Base-by-base conservation (phyloP, 2,888 invertebrate genomes). In the Brenthis hecate region DNA sequence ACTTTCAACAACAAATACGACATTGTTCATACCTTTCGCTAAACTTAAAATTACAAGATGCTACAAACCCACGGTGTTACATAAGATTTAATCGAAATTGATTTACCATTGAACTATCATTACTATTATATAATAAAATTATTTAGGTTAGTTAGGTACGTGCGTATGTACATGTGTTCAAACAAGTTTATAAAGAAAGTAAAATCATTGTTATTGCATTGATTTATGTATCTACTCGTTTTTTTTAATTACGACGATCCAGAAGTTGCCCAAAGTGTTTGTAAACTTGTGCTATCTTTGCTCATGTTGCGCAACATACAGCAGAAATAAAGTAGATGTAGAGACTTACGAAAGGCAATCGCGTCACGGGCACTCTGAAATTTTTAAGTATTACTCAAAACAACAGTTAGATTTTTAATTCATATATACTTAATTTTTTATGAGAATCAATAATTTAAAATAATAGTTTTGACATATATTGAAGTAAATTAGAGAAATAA, bases 371-470 rank as follows among this genome's bases (percentile, higher is more conserved):
- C 75, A 71, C 77, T 77, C 78, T 80, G 74, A 74, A 81, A 80
- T 81, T 81, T 83, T 85, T 83, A 80, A 77, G 78, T 78, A 81
- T 88, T 87, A 81, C 85, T 84, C 77, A 86, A 85, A 85, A 81
- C 67, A 65, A 72, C 66, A 62, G 56, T 65, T 54, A 65, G 65
- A 63, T 66, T 61, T 61, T 61, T 64, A n/a, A 28, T 60, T 50
- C 13, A 48, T n/a, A 60, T 28, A 32, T 11, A 48, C n/a, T 50
- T 50, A 23, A 28, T n/a, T 23, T n/a, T 28, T 11, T 5, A 48
- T n/a, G 5, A 28, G 11, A 55, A 55, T 28, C 2, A 6, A 43
- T 32, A 2, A 55, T 0, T 56, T 2, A 36, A 32, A 48, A 43
- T 58, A 58, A 50, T 16, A 28, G 11, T 43, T 43, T 43, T 43